Conservation (phyloP, 2,797 vertebrate genomes). For the Aplochiton taeniatus region DNA sequence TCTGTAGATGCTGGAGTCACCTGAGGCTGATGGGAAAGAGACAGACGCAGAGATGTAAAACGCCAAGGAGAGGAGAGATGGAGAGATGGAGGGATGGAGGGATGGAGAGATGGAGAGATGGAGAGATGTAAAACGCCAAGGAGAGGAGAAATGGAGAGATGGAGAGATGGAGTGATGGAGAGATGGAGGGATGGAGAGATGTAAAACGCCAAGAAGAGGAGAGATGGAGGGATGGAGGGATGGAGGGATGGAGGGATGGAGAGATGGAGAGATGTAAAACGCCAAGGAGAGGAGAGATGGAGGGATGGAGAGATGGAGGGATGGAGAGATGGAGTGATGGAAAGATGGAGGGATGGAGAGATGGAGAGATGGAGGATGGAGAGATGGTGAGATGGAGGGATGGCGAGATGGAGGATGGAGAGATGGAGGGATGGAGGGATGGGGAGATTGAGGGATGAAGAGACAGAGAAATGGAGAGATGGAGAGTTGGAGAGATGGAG, state of each 20-base stretch:
- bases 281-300: conserved; percentile 30
- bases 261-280: conserved; percentile 17
- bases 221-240: conserved; percentile 4
- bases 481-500: conserved; percentile 18
- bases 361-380: conserved; percentile 61
- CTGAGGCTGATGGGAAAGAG: conserved; percentile 86
- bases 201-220: conserved; percentile 30
- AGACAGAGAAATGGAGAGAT: conserved; percentile 22
- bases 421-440: conserved; percentile 19
- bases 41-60: conserved; percentile 56
- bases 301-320: not conserved
- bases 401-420: conserved; percentile 29
- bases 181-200: not conserved
- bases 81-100: conserved; percentile 7
- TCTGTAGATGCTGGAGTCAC: conserved; percentile 97
- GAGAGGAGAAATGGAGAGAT: conserved; percentile 19
- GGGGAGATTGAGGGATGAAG: conserved; percentile 8
- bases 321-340: too few relatives aligned
- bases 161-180: conserved; percentile 11
- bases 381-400: conserved; percentile 35
- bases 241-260: conserved; percentile 7
- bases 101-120: conserved; percentile 7
- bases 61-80: conserved; percentile 35
- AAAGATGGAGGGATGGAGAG: conserved; percentile 14
- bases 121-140: conserved; percentile 25